A percentile compares a stretch with the other conserved stretches of the same genome.
Evolutionary conservation across 2,888 invertebrate genomes (phyloP).

Genomic region (Urechis unicinctus): DNA sequence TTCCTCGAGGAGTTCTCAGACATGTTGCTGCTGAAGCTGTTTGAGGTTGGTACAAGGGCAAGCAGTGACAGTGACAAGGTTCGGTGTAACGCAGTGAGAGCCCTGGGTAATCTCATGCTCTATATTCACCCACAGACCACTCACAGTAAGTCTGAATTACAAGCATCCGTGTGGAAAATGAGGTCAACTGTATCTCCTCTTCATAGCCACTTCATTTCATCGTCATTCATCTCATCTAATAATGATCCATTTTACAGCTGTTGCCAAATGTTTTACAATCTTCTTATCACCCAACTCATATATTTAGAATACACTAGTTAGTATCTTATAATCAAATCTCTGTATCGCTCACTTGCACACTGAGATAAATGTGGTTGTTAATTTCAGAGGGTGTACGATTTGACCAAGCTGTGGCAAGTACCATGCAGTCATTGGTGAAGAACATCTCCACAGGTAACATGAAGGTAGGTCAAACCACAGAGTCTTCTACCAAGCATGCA

Average conservation of each 20-base stretch:
- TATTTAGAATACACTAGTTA: no score
- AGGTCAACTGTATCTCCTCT: background rate
- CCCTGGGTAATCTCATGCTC: slow-evolving; percentile 72
- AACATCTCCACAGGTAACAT: slow-evolving; percentile 67
- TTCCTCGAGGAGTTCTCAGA: slow-evolving; percentile 63
- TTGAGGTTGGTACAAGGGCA: slow-evolving; percentile 63
- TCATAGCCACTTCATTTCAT: no score
- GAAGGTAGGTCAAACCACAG: slow-evolving; percentile 63
- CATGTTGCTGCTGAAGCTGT: slow-evolving; percentile 63
- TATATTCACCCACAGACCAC: slow-evolving; percentile 54
- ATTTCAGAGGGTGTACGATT: slow-evolving; percentile 16
- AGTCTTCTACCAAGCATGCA: no score
- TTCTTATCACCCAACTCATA: no score
- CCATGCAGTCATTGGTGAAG: slow-evolving; percentile 64
- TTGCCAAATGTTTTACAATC: no score
- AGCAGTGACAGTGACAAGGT: slow-evolving; percentile 74
- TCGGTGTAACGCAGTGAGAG: slow-evolving; percentile 72
- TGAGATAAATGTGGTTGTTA: background rate
- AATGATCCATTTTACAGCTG: no score
- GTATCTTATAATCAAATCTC: no score
- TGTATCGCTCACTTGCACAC: background rate
- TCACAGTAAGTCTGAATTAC: slow-evolving; percentile 23
- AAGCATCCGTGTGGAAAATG: background rate
- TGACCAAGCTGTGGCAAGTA: slow-evolving; percentile 37
- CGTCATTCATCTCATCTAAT: no score